Evolutionary conservation across 2,888 invertebrate species (phyloP).

Genomic region (Sthenelais limicola): DNA sequence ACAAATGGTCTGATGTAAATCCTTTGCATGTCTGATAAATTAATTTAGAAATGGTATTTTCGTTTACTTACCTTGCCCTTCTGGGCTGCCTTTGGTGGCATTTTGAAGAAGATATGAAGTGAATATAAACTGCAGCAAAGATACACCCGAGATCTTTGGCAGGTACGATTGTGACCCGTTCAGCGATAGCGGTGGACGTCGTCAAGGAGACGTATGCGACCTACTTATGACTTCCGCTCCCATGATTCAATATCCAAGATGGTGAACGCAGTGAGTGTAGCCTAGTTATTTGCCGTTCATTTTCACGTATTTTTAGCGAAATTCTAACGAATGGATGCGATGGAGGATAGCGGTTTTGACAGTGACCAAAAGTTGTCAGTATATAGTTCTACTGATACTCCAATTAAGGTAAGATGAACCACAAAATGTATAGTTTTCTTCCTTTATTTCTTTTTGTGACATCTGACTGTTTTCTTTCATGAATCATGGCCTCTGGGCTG

Average conservation of each 20-base stretch:
- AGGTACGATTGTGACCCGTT: no score
- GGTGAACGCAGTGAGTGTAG: slow-evolving; percentile 21
- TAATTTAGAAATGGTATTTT: no score
- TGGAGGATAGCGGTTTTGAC: slow-evolving; percentile 69
- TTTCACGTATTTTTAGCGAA: slow-evolving; percentile 20
- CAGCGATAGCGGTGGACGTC: no score
- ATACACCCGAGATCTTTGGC: slow-evolving; percentile 11
- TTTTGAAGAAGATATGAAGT: slow-evolving; percentile 46
- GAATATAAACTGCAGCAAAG: no score
- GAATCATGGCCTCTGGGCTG: no score
- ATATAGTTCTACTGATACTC: slow-evolving; percentile 23
- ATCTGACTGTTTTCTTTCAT: no score
- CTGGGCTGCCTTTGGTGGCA: slow-evolving; percentile 57
- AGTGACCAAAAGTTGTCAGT: slow-evolving; percentile 62
- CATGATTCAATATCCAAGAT: slow-evolving; percentile 35
- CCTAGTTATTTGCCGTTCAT: not conserved
- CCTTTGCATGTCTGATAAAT: no score
- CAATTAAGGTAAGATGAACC: slow-evolving; percentile 25
- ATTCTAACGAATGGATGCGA: slow-evolving; percentile 56
- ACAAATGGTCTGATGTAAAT: no score
- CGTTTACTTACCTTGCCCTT: slow-evolving; percentile 60
- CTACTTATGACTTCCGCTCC: slow-evolving; percentile 34
- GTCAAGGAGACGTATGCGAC: slow-evolving; percentile 36
- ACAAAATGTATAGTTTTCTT: no score
- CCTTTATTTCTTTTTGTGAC: no score